A percentile compares a stretch with the other conserved stretches of the same genome.
phyloP scores from a whole-genome alignment of 2,888 invertebrate genomes.

The Argyresthia goedartella region DNA sequence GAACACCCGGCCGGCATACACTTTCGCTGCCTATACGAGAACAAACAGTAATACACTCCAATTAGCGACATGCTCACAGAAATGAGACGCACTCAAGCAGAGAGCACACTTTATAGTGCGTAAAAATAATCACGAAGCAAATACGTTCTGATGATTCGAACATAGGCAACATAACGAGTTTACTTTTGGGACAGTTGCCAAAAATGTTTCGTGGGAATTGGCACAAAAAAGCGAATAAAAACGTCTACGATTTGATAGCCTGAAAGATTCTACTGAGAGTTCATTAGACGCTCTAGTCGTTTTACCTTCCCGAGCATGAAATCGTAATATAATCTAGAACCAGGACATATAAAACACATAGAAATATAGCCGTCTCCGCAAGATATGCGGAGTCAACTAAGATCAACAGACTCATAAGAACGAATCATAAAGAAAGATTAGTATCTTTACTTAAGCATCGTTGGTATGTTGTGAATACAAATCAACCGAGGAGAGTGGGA shows the following conservation, averaged over 20 bases:
- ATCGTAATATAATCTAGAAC: neutral
- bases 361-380: neutral
- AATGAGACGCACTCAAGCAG: neutral
- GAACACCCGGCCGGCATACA: constrained; percentile 3
- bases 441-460: constrained; percentile 25
- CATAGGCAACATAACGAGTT: neutral
- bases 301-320: neutral
- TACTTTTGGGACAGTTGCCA: too few species aligned
- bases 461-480: constrained; percentile 27
- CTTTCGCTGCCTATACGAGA: constrained; percentile 7
- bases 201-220: too few species aligned
- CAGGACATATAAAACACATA: neutral
- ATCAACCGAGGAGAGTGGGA: constrained; percentile 18
- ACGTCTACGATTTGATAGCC: neutral
- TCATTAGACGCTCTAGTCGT: neutral
- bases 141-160: neutral
- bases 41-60: constrained; percentile 4
- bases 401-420: constrained; percentile 33
- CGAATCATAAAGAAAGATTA: constrained; percentile 9
- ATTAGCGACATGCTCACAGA: constrained; percentile 3
- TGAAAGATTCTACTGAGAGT: neutral
- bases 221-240: too few species aligned
- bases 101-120: constrained; percentile 1
- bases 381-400: constrained; percentile 5
- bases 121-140: neutral